phyloP scores from a whole-genome alignment of 2,797 vertebrate genomes.

The Sebastolobus alascanus region DNA sequence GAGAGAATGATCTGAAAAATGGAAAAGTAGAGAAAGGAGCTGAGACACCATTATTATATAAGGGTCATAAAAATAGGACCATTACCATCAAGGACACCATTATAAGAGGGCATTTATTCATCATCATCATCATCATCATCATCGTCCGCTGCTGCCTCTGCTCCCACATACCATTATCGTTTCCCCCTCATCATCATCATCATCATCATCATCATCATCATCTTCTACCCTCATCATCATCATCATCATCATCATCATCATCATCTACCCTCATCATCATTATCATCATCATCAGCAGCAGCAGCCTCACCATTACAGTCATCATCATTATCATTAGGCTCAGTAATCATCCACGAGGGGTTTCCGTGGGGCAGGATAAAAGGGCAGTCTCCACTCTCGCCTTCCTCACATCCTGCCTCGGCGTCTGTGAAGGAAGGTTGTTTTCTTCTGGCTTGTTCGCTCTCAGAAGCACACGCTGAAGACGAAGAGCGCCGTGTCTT shows the following conservation, averaged over 20 bases:
- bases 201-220: conserved; percentile 73
- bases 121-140: conserved; percentile 88
- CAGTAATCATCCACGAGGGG: conserved; percentile 86
- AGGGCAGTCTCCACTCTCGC: conserved; percentile 70
- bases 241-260: conserved; percentile 79
- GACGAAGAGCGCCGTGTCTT: neutral
- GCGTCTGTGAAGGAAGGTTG: conserved; percentile 54
- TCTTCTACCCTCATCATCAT: conserved; percentile 69
- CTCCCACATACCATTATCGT: conserved; percentile 75
- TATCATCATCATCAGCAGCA: conserved; percentile 80
- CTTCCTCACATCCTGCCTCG: conserved; percentile 70
- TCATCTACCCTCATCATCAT: conserved; percentile 64
- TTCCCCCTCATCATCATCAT: conserved; percentile 74
- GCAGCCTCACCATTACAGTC: conserved; percentile 85
- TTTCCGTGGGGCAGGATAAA: conserved; percentile 82
- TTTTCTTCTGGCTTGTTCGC: conserved; percentile 12
- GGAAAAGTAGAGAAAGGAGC: conserved; percentile 75
- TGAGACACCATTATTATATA: conserved; percentile 81
- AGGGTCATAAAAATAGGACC: conserved; percentile 85
- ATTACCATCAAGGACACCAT: conserved; percentile 89
- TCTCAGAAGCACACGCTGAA: neutral
- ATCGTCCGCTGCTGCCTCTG: conserved; percentile 63
- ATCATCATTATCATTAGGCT: conserved; percentile 90
- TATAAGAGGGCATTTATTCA: conserved; percentile 85
- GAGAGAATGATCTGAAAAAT: conserved; percentile 76